Evolutionary conservation across 2,113 vertebrate genomes (phyloP), one percentile per base, ranked within the genome.

Genomic region (Eonycteris spelaea): DNA sequence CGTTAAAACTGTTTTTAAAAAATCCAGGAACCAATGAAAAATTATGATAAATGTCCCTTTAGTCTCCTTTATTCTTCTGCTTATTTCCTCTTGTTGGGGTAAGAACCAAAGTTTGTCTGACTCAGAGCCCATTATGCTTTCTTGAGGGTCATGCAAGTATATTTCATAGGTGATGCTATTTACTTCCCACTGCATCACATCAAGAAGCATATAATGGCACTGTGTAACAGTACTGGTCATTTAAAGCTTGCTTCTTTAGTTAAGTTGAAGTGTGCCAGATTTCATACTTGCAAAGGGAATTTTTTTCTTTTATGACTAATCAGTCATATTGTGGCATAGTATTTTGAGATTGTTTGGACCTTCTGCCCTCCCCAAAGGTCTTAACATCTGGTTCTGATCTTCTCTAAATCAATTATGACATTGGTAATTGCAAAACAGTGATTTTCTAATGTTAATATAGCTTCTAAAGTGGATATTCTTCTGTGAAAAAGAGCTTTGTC

Each of bases 351-450:
- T 84, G 13, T 92, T 82, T 92, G 75, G 8, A 26, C 7, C 30
- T 89, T 73, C 15, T 67, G 7, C 7, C 9, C 13, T 51, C 12
- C 33, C 4, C 38, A 63, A 57, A 83, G 30, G 5, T 59, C 2
- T 90, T 73, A 90, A n/a, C 18, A 53, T 90, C 53, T 33, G 82
- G 19, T 86, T 96, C 28, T 86, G 71, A 89, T 89, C 28, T 90
- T 74, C 30, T 12, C 28, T 35, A 59, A 65, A 43, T 75, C 19
- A 77, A 9, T 57, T 19, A 86, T 79, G 93, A 65, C 30, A 35
- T 5, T 75, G 43, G n/a, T 57, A 21, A 4, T 40, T 73, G 5
- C 61, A 73, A 71, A 71, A 71, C 78, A 55, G 33, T 78, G 68
- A 30, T 89, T 77, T 87, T 83, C 51, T 78, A 83, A 68, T 28